Percentiles rank a stretch among this genome's conserved stretches.
Evolutionary conservation across 2,113 vertebrate species (phyloP).

Genomic region (Oenanthe oenanthe): DNA sequence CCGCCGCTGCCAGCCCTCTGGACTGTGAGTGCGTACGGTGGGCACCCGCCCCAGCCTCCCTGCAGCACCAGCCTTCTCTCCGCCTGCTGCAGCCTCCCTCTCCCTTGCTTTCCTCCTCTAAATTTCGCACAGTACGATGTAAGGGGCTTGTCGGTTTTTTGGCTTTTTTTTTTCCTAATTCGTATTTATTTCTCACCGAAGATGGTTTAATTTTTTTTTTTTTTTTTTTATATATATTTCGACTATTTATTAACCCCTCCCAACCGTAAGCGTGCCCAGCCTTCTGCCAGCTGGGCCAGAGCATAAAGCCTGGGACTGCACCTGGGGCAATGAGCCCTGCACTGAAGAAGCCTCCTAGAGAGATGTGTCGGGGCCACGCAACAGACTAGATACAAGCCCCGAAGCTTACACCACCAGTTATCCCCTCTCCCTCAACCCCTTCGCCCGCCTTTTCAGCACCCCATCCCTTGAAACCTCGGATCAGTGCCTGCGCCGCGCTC

Average conservation of each 20-base stretch:
- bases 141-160: neutral
- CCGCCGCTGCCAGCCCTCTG: constrained; percentile 59
- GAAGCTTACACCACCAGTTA: constrained; percentile 19
- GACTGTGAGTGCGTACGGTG: constrained; percentile 70
- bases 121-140: constrained; percentile 30
- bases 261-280: neutral
- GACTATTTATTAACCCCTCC: constrained; percentile 56
- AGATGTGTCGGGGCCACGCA: constrained; percentile 49
- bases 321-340: constrained; percentile 58
- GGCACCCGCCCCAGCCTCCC: constrained; percentile 61
- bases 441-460: constrained; percentile 7
- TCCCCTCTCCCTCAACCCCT: constrained; percentile 18
- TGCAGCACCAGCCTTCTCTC: constrained; percentile 22
- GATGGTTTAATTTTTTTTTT: constrained; percentile 49
- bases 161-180: neutral
- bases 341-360: constrained; percentile 56
- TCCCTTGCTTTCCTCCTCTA: neutral
- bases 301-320: constrained; percentile 56
- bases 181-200: constrained; percentile 44
- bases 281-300: constrained; percentile 13
- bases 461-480: constrained; percentile 61
- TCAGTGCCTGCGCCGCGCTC: constrained; percentile 46
- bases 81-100: constrained; percentile 12
- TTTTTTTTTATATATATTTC: constrained; percentile 12
- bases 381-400: constrained; percentile 53